phyloP scores from a whole-genome alignment of 2,888 invertebrate genomes.

The Lasioglossum vierecki region DNA sequence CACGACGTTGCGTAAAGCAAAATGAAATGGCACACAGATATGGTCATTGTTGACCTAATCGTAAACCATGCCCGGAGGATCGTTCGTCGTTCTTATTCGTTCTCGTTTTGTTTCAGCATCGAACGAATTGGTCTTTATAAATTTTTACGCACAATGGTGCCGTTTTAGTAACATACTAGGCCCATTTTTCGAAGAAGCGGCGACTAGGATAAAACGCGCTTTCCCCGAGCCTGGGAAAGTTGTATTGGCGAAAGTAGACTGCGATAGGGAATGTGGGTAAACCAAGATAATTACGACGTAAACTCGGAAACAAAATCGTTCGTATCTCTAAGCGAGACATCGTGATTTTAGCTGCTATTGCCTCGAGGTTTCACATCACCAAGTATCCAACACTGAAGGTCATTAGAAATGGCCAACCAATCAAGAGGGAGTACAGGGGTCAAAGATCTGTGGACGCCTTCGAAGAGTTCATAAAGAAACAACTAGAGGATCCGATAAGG shows the following conservation, averaged over 20 bases:
- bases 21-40: background rate
- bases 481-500: conserved; percentile 93
- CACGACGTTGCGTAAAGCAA: background rate
- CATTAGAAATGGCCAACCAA: conserved; percentile 95
- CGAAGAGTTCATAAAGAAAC: conserved; percentile 93
- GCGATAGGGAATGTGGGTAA: conserved; percentile 93
- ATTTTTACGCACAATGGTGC: conserved; percentile 99
- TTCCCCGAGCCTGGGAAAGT: conserved; percentile 94
- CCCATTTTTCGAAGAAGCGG: conserved; percentile 98
- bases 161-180: conserved; percentile 98
- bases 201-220: conserved; percentile 91
- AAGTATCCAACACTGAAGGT: conserved; percentile 99
- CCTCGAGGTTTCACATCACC: conserved; percentile 96
- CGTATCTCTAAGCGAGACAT: conserved; percentile 11
- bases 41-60: background rate
- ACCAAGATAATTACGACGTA: background rate
- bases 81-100: background rate
- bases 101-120: conserved; percentile 87
- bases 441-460: conserved; percentile 96
- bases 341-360: conserved; percentile 87
- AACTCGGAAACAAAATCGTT: background rate
- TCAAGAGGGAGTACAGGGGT: conserved; percentile 95
- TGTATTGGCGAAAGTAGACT: conserved; percentile 98
- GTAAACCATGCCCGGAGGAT: background rate
- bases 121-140: conserved; percentile 98